These are phyloP conservation scores for Tupaia chinensis DNA, from an alignment of 2,113 vertebrate species.

Conservation along the genomic window DNA sequence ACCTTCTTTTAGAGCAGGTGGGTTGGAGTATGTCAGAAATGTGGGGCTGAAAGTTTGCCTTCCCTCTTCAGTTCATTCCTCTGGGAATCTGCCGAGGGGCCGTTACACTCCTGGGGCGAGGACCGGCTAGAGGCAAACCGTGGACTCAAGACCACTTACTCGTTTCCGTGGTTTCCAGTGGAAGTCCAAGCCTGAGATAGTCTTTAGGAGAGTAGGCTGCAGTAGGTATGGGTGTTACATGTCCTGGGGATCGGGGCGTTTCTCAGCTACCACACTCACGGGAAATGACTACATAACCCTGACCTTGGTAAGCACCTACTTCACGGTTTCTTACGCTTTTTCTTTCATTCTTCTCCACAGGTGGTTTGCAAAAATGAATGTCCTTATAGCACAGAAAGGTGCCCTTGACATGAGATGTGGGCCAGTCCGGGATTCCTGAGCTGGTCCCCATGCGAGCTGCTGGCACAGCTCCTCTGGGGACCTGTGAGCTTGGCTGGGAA, in stretches of 20 bases:
- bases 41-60: background rate
- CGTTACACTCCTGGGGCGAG: background rate
- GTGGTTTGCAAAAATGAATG: conserved; percentile 35
- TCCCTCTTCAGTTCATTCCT: conserved; percentile 22
- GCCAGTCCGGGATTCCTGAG: conserved; percentile 9
- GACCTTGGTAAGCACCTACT: background rate
- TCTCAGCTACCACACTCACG: background rate
- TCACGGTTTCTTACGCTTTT: background rate
- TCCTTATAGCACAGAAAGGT: background rate
- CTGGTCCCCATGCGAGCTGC: background rate
- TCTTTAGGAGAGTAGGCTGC: background rate
- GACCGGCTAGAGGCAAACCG: conserved; percentile 32
- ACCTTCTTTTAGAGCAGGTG: background rate
- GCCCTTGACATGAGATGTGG: background rate
- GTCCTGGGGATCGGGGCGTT: background rate
- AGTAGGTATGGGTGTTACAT: background rate
- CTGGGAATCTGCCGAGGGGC: background rate
- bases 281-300: background rate
- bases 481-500: conserved; percentile 41
- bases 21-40: background rate
- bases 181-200: conserved; percentile 31
- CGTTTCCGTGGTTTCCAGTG: conserved; percentile 50
- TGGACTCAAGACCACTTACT: conserved; percentile 27
- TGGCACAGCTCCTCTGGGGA: background rate
- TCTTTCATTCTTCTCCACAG: background rate